Evolutionary conservation across 2,797 vertebrate species (phyloP).

Genomic region (Chelidonichthys spinosus): DNA sequence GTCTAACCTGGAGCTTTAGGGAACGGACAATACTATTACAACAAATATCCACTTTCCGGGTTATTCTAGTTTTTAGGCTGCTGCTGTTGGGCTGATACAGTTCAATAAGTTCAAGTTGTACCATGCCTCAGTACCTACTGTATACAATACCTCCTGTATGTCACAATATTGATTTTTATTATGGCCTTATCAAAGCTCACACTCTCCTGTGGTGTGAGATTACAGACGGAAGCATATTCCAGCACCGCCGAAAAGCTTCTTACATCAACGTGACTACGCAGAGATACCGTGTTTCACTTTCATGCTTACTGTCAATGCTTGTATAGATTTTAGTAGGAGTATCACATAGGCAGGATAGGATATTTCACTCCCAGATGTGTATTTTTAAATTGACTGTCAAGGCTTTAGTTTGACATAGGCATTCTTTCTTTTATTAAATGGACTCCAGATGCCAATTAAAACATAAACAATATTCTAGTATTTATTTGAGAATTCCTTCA

Average conservation of each 20-base stretch:
- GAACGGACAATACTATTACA: conserved; percentile 6
- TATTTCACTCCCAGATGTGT: background rate
- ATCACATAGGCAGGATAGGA: background rate
- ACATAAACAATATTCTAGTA: background rate
- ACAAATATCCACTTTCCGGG: conserved; percentile 19
- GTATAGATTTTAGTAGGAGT: background rate
- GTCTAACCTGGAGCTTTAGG: conserved; percentile 34
- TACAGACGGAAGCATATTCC: conserved; percentile 35
- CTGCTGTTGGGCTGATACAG: background rate
- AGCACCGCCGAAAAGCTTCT: conserved; percentile 28
- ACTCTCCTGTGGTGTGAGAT: conserved; percentile 34
- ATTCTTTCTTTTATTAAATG: conserved; percentile 5
- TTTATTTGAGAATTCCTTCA: conserved; percentile 12
- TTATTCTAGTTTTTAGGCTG: conserved; percentile 6
- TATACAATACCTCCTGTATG: background rate
- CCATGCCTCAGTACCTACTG: background rate
- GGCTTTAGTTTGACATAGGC: conserved; percentile 3
- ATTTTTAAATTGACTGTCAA: conserved; percentile 7
- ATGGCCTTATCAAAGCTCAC: conserved; percentile 34
- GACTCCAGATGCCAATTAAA: background rate
- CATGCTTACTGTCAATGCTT: conserved; percentile 3
- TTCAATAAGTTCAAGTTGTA: conserved; percentile 3
- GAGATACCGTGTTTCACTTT: conserved; percentile 4
- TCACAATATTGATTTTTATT: conserved; percentile 40
- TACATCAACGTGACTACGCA: conserved; percentile 21